A percentile compares a stretch with the other conserved stretches of the same genome.
Conservation (phyloP, 2,888 invertebrate species). For the Eupsilia transversa region DNA sequence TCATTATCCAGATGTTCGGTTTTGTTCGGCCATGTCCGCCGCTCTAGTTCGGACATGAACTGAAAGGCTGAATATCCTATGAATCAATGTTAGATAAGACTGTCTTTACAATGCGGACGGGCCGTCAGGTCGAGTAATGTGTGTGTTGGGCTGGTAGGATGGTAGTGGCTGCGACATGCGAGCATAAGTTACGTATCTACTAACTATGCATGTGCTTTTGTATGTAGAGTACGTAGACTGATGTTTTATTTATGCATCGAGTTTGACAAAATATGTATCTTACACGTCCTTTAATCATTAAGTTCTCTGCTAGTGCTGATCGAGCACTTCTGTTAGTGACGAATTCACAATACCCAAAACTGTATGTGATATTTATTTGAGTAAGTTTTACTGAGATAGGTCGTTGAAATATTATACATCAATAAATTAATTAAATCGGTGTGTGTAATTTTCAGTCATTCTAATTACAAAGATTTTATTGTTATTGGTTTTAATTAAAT, state of each 20-base stretch:
- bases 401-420: background rate
- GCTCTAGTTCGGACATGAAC: conserved; percentile 52
- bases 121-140: conserved; percentile 57
- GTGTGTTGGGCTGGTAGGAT: conserved; percentile 47
- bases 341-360: background rate
- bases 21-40: conserved; percentile 61
- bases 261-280: background rate
- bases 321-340: background rate
- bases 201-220: conserved; percentile 32
- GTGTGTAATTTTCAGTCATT: background rate
- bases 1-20: conserved; percentile 79
- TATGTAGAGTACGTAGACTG: conserved; percentile 16
- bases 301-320: background rate
- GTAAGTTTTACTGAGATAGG: background rate
- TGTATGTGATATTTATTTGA: background rate
- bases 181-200: conserved; percentile 33
- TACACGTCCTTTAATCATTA: background rate
- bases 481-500: background rate
- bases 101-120: conserved; percentile 63
- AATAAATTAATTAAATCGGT: background rate
- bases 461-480: background rate
- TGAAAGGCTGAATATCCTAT: conserved; percentile 66
- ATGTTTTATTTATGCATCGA: conserved; percentile 16
- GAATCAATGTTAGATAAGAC: conserved; percentile 68
- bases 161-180: conserved; percentile 36